These are phyloP conservation scores for Neuroscelio doddi DNA, from an alignment of 2,888 invertebrate species.

Conservation along the genomic window DNA sequence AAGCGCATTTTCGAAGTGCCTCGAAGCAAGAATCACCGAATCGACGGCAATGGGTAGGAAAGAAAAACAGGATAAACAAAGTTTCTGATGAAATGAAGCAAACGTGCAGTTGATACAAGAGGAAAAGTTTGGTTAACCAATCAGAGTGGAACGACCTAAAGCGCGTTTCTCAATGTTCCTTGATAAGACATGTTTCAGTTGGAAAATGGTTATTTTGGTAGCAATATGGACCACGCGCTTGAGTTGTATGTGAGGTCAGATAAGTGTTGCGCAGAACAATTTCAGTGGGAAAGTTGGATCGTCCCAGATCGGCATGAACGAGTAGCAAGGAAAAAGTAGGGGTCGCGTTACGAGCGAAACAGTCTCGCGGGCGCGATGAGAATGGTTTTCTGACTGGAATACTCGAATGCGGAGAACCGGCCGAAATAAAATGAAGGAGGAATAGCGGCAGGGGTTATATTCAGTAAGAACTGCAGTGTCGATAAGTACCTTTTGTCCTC, in stretches of 20 bases:
- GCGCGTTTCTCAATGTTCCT: slow-evolving; percentile 11
- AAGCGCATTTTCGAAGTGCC: too few species aligned
- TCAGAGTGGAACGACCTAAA: slow-evolving; percentile 16
- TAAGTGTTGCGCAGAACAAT: slow-evolving; percentile 34
- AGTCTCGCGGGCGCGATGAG: slow-evolving; percentile 41
- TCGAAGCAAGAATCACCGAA: too few species aligned
- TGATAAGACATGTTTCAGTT: slow-evolving; percentile 29
- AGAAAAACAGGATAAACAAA: background rate
- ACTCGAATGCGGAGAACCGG: slow-evolving; percentile 26
- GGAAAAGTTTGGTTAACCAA: slow-evolving; percentile 19
- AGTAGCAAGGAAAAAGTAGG: slow-evolving; percentile 33
- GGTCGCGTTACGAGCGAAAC: slow-evolving; percentile 17
- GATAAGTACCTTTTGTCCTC: slow-evolving; percentile 67
- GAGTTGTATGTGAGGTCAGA: slow-evolving; percentile 20
- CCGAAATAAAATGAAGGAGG: slow-evolving; percentile 34
- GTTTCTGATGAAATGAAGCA: background rate
- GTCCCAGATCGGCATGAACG: slow-evolving; percentile 27
- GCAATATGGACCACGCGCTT: slow-evolving; percentile 21
- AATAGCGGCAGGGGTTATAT: slow-evolving; percentile 16
- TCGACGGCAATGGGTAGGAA: too few species aligned
- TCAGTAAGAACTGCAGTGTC: slow-evolving; percentile 63
- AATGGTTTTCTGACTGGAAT: slow-evolving; percentile 33
- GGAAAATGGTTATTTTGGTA: slow-evolving; percentile 26
- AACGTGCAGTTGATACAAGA: slow-evolving; percentile 8
- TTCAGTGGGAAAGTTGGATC: slow-evolving; percentile 30